Evolutionary conservation across 2,113 vertebrate genomes (phyloP), one percentile per base, ranked within the genome.

Genomic region (Indicator indicator): DNA sequence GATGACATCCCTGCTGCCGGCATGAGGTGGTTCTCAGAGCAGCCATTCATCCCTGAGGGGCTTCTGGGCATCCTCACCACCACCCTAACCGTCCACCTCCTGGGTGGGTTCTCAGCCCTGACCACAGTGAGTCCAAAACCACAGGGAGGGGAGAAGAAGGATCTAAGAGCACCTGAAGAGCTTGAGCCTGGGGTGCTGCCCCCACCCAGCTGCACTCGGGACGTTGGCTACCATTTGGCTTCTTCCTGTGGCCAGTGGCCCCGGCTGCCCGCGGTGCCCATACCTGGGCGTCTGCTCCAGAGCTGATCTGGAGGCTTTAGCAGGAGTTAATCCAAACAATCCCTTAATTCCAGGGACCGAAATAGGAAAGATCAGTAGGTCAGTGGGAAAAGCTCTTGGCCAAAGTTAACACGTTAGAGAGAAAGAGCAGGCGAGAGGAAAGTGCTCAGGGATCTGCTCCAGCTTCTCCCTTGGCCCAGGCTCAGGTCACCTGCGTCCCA

Each of bases 301-400:
- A 94, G 95, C 95, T 0, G 86, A 96, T 90, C 91, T 55, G 82
- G 36, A 89, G 88, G 88, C 82, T 95, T 95, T 96, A 96, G 77
- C 16, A 5, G 68, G 46, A 92, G 69, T 95, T 97, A 97, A 96
- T 95, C 95, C 86, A 76, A 75, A 30, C 93, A 96, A 97, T 96
- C 97, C 38, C 90, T 96, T 97, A 97, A 97, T 96, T 91, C 95
- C 78, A 75, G 87, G 67, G 64, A 59, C 93, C 17, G 1, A 97
- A 97, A 97, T 97, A 97, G 96, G 87, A 95, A 95, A 96, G 95
- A 97, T 96, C 96, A 97, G 82, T 97, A 85, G 96, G 96, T 96
- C 95, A 97, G 95, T 96, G 95, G 95, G 96, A 96, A 95, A 94
- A 95, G 91, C 92, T 94, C 68, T 59, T 70, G 90, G 89, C 92